Evolutionary conservation across 2,888 invertebrate genomes (phyloP), one percentile per base, ranked within the genome.

Genomic region (Halocaridina rubra): DNA sequence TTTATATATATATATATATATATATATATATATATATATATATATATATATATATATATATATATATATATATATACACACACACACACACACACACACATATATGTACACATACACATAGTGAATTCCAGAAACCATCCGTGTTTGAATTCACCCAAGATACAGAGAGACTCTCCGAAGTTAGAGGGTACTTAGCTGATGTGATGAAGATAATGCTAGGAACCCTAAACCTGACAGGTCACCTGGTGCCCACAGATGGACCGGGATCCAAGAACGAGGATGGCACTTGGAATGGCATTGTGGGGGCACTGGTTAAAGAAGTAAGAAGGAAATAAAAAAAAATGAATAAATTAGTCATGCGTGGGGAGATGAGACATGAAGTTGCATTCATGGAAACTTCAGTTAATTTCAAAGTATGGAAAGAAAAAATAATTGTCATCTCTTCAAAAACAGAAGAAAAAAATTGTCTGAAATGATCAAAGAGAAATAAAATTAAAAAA

Each of bases 261-360:
- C 10, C 69, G 1, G 81, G 81, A 13, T 10, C 53, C 59, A n/a
- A n/a, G 2, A n/a, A 39, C 16, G 3, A 29, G n/a, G 33, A 69
- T 13, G 81, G 77, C 27, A 32, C 81, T 30, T 82, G 81, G 77
- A 77, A 76, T 32, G 81, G 81, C 1, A 59, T 82, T 7, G 69
- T 82, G 8, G 81, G 81, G 30, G 46, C 57, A n/a, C 16, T 82
- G 32, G 69, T 22, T 22, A 33, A 59, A n/a, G 46, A 39, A 0
- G 81, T 82, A 22, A 82, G 77, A 46, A 46, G 13, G 46, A 8
- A 13, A 46, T 8, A 46, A 8, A 10, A 46, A 46, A 46, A 10
- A 46, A 46, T 46, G 46, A 10, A 46, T 46, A 46, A 46, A 46
- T 13, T 46, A 46, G 46, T 46, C 46, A 8, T 46, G 46, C 8